A percentile compares a stretch with the other conserved stretches of the same genome.
These are phyloP conservation scores for Pitta sordida DNA, from an alignment of 2,113 vertebrate genomes.

Conservation along the genomic window DNA sequence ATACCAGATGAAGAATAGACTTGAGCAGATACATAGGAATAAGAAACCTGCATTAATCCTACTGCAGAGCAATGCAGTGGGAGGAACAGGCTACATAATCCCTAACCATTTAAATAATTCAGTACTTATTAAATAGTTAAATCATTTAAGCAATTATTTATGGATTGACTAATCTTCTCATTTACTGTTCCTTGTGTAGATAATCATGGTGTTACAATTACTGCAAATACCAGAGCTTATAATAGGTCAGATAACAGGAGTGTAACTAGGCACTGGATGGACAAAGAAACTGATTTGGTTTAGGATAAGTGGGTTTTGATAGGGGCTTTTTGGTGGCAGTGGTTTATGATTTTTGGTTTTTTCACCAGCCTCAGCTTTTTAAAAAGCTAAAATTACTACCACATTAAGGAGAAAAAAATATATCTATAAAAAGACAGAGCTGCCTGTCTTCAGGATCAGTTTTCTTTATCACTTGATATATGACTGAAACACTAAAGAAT, in stretches of 20 bases:
- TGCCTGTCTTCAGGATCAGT: background rate
- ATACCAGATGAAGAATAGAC: background rate
- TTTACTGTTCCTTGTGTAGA: background rate
- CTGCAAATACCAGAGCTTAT: background rate
- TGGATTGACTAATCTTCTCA: background rate
- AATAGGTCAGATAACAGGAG: background rate
- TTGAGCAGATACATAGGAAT: background rate
- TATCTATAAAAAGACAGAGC: background rate
- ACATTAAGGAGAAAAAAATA: background rate
- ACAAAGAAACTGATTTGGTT: background rate
- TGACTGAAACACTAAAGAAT: background rate
- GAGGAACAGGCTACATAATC: background rate
- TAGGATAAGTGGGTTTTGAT: background rate
- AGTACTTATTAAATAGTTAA: constrained; percentile 14
- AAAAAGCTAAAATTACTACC: background rate
- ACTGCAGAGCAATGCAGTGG: background rate
- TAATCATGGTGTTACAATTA: background rate
- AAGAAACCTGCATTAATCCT: background rate
- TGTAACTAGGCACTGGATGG: background rate
- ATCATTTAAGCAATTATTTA: constrained; percentile 19
- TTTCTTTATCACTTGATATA: background rate
- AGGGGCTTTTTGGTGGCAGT: background rate
- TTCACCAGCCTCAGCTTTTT: background rate
- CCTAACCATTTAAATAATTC: constrained; percentile 13
- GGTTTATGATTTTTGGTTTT: background rate